Base-by-base conservation (phyloP, 2,113 vertebrate species). In the Triplophysa rosa region DNA sequence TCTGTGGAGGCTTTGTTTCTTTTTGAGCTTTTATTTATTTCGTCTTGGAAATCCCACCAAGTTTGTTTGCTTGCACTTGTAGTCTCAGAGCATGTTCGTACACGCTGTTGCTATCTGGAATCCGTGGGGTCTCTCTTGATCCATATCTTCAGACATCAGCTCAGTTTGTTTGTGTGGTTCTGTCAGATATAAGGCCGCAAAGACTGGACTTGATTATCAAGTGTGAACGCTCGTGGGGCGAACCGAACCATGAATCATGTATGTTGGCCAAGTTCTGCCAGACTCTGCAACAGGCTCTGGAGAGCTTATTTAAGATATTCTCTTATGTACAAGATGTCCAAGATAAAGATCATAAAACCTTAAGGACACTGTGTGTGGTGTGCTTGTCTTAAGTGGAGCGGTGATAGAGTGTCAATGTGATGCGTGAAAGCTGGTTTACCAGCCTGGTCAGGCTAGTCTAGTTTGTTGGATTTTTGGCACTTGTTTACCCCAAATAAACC, bases 311-410 rank as follows among this genome's bases (percentile, higher is more conserved):
- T 21, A 47, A 37, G 40, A 74, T 14, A 8, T 4, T 74, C 17
- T 74, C 14, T 63, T 74, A 21, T 52, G 17, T 3, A 16, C 13
- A 4, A 13, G 14, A 29, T 14, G 23, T 63, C 13, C 0, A 24
- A 63, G 73, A 49, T 33, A n/a, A 75, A 75, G 72, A 24, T 65
- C 71, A 73, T 76, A n/a, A 52, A 63, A 52, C 24, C 45, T 49
- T 64, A 40, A 61, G 4, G 54, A 42, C 59, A 21, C 49, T 17
- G 49, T 52, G 14, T 16, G 3, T 14, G 13, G 29, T 73, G n/a
- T 72, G 54, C 9, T 72, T 42, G 12, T 40, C 29, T 59, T 42
- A 12, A 56, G 54, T 19, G 23, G 23, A 29, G 52, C 10, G 13
- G 8, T 73, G 1, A 14, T 11, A 6, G 26, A 29, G 33, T 37